A percentile compares a stretch with the other conserved stretches of the same genome.
These are phyloP conservation scores for Spizaetus ornatus DNA, from an alignment of 2,113 vertebrate species.

Conservation along the genomic window DNA sequence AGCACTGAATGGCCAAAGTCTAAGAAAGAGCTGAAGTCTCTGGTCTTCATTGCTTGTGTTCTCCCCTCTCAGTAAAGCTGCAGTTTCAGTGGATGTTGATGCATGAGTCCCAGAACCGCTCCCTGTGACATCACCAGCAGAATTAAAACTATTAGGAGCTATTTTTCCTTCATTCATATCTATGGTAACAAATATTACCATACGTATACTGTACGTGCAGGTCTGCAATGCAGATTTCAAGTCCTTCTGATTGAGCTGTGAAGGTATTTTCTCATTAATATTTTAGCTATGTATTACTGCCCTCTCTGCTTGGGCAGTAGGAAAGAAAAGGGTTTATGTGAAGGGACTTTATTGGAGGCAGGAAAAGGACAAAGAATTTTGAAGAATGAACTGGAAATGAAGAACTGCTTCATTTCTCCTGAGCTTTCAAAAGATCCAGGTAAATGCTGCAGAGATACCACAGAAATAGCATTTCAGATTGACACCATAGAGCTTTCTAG, in stretches of 20 bases:
- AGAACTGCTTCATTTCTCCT: neutral
- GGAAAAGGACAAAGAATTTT: neutral
- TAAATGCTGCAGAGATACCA: neutral
- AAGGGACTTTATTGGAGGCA: neutral
- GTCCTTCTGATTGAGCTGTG: neutral
- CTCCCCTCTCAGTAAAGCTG: neutral
- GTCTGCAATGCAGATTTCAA: neutral
- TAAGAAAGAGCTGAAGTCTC: neutral
- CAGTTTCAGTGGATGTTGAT: neutral
- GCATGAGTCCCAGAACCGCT: neutral
- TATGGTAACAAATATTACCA: neutral
- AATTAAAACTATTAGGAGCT: neutral
- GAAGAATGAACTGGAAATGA: neutral
- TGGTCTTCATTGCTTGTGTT: neutral
- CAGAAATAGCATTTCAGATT: neutral
- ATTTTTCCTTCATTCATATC: neutral
- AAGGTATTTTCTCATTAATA: neutral
- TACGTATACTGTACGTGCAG: neutral
- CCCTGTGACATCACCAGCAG: neutral
- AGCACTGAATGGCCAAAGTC: neutral
- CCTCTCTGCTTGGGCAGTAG: neutral
- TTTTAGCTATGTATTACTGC: neutral
- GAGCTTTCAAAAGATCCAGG: neutral
- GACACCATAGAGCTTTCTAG: neutral
- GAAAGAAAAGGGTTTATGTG: neutral